A percentile compares a stretch with the other conserved stretches of the same genome.
These are phyloP conservation scores for Chaetodon trifascialis DNA, from an alignment of 2,113 vertebrate genomes.

Conservation along the genomic window DNA sequence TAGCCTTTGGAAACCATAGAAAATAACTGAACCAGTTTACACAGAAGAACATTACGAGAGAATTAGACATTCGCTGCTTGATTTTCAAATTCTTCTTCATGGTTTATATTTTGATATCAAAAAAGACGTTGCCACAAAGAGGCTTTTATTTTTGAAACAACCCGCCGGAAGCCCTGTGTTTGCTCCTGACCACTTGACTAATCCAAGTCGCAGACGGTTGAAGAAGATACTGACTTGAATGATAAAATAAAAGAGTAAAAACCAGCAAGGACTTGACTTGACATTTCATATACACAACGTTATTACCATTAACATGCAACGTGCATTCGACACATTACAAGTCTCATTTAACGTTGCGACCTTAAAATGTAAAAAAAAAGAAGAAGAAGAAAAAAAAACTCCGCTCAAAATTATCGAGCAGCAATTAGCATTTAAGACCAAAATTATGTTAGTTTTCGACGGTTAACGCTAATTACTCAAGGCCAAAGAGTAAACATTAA, in stretches of 20 bases:
- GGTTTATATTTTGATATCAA: no score
- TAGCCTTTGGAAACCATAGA: not conserved
- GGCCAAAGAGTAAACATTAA: not conserved
- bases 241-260: slow-evolving; percentile 18
- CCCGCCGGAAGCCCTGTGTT: slow-evolving; percentile 17
- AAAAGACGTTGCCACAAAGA: not conserved
- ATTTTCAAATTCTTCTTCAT: not conserved
- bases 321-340: not conserved
- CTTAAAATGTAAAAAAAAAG: not conserved
- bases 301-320: not conserved
- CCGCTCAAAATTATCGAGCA: not conserved
- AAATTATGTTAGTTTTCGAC: not conserved
- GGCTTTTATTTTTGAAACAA: slow-evolving; percentile 36
- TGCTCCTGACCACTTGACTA: not conserved
- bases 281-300: not conserved
- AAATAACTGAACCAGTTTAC: accelerated
- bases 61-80: accelerated
- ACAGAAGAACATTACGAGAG: not conserved
- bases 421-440: not conserved
- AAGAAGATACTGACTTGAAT: not conserved
- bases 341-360: not conserved
- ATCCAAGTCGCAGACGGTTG: not conserved
- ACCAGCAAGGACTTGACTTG: not conserved
- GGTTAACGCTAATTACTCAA: no score
- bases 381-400: not conserved